These are phyloP conservation scores for Fragum fragum DNA, from an alignment of 2,888 invertebrate species.

Conservation along the genomic window DNA sequence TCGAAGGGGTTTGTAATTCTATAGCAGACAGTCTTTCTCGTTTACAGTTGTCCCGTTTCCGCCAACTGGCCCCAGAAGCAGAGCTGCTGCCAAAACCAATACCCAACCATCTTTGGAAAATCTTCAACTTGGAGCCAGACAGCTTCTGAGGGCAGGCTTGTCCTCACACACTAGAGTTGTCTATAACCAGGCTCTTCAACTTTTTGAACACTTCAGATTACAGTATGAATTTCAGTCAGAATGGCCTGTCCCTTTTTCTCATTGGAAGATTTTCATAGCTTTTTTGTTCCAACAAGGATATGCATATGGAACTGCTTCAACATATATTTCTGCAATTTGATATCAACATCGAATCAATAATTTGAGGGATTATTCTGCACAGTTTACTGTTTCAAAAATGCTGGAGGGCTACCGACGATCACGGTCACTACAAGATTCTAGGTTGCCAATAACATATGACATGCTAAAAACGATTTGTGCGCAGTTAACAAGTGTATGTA, in stretches of 20 bases:
- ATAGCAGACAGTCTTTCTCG: too few relatives aligned
- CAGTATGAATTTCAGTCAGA: neutral
- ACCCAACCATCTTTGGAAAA: too few relatives aligned
- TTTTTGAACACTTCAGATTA: slow-evolving; percentile 16
- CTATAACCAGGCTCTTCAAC: too few relatives aligned
- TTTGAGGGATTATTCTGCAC: slow-evolving; percentile 1
- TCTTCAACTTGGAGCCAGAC: too few relatives aligned
- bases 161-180: too few relatives aligned
- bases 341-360: neutral
- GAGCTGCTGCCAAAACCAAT: slow-evolving; percentile 14
- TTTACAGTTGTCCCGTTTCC: too few relatives aligned
- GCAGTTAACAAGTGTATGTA: neutral
- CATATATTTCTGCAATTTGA: slow-evolving; percentile 26
- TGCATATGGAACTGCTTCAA: slow-evolving; percentile 15
- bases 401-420: slow-evolving; percentile 18
- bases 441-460: slow-evolving; percentile 15
- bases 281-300: slow-evolving; percentile 28
- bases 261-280: slow-evolving; percentile 9
- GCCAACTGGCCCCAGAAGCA: slow-evolving; percentile 41
- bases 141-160: too few relatives aligned
- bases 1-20: slow-evolving; percentile 25
- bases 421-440: neutral
- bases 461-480: neutral
- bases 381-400: slow-evolving; percentile 16
- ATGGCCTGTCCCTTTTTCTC: slow-evolving; percentile 33